Percentiles rank a stretch among this genome's conserved stretches.
These are phyloP conservation scores for Salminus brasiliensis DNA, from an alignment of 2,113 vertebrate species.

Conservation along the genomic window DNA sequence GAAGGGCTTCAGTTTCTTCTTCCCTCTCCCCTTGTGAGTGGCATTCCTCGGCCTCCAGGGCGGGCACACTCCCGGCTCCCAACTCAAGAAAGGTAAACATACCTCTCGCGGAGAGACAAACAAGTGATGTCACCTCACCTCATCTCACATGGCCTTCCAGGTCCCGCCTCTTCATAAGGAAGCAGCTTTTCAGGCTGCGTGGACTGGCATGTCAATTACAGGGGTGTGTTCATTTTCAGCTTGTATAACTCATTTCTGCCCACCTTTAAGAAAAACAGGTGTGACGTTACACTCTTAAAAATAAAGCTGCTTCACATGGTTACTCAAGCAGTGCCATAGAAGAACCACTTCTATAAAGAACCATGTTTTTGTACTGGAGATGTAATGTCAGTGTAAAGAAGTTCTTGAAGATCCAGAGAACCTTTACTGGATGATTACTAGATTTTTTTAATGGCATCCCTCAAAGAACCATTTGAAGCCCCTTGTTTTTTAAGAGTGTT, in stretches of 20 bases:
- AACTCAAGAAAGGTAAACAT: conserved; percentile 38
- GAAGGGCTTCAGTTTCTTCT: conserved; percentile 2
- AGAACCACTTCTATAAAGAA: no score
- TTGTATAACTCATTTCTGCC: background rate
- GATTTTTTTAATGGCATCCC: no score
- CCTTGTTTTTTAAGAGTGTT: no score
- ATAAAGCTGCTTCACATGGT: background rate
- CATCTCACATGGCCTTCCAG: conserved; percentile 34
- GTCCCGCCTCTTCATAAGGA: conserved; percentile 47
- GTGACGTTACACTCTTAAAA: background rate
- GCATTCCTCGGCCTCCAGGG: background rate
- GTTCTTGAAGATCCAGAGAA: no score
- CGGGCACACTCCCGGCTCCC: conserved; percentile 24
- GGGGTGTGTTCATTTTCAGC: background rate
- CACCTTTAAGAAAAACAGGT: no score
- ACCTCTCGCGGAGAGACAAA: conserved; percentile 50
- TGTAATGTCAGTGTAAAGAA: no score
- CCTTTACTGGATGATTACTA: no score
- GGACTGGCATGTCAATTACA: background rate
- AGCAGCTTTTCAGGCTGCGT: conserved; percentile 39
- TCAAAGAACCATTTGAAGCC: no score
- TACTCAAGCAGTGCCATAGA: no score
- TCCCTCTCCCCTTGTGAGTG: conserved; percentile 19
- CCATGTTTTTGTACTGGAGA: no score
- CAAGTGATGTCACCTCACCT: conserved; percentile 62